These are phyloP conservation scores for Ptilorrhoa leucosticta DNA, from an alignment of 2,113 vertebrate genomes.

Conservation along the genomic window DNA sequence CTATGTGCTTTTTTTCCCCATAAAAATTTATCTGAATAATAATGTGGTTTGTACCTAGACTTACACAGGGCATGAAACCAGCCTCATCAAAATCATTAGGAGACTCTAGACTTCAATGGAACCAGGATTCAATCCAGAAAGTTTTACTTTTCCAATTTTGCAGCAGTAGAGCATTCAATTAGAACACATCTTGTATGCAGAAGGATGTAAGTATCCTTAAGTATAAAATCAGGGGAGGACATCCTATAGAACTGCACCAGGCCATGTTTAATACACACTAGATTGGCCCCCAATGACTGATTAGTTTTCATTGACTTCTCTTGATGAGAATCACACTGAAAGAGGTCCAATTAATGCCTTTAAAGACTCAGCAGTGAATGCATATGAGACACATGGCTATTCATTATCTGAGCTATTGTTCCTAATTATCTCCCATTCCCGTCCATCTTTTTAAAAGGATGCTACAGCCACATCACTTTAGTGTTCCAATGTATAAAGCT, in stretches of 20 bases:
- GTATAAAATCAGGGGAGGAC: not conserved
- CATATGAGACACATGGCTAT: not conserved
- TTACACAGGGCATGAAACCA: not conserved
- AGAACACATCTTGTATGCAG: not conserved
- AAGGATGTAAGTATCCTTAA: not conserved
- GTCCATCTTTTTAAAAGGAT: not conserved
- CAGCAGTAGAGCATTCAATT: not conserved
- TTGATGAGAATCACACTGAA: not conserved
- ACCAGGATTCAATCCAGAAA: not conserved
- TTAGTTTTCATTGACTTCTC: not conserved
- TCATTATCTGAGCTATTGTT: not conserved
- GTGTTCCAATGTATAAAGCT: too few species aligned
- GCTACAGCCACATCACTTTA: not conserved
- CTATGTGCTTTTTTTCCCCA: accelerated
- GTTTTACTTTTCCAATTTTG: not conserved
- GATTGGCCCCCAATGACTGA: not conserved
- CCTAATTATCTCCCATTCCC: not conserved
- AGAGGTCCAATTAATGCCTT: not conserved
- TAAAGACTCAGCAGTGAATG: not conserved
- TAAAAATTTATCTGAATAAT: not conserved
- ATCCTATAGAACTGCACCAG: not conserved
- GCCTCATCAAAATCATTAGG: not conserved
- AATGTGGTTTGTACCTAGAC: not conserved
- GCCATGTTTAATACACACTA: not conserved
- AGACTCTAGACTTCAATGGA: not conserved